Evolutionary conservation across 2,797 vertebrate species (phyloP), one percentile per base, ranked within the genome.

Genomic region (Molossus alvarezi): DNA sequence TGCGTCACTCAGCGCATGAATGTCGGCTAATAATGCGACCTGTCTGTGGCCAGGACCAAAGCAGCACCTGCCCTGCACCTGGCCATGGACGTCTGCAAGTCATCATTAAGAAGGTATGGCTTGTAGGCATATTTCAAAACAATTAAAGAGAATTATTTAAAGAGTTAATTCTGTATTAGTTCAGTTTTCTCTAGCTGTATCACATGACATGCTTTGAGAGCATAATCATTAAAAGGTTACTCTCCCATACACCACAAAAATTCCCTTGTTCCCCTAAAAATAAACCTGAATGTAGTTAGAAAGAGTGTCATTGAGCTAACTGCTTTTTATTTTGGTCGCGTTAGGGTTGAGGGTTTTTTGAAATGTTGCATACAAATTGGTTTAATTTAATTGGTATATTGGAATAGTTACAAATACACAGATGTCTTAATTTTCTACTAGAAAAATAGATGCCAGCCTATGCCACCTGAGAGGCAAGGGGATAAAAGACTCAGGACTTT

Each of bases 41-140:
- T 77, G 29, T n/a, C 27, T 77, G 4, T 12, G 20, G 37, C 21
- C 9, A 60, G 51, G 45, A 82, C 45, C 25, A 85, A 27, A 55
- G 18, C 45, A 60, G 41, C 65, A 80, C 37, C 84, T 95, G 60
- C 4, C 37, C 29, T 79, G n/a, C 69, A 91, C 77, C 85, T 90
- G 84, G 27, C 37, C 14, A 53, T 25, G 21, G 90, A 91, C 33
- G 12, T 48, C 65, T 45, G 4, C 20, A 73, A 69, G 25, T 23
- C 27, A 13, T 88, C 77, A 62, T 90, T 41, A 45, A 55, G 25
- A 95, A 90, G 10, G 23, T 11, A 21, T 9, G 37, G 25, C 17
- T 82, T 90, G 20, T 64, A 0, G 2, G 12, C n/a, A 11, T 86
- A 45, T 82, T 21, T 92, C 77, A 25, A 86, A 85, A 57, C 69